A percentile compares a stretch with the other conserved stretches of the same genome.
These are phyloP conservation scores for Leptinotarsa haldemani DNA, from an alignment of 2,888 invertebrate genomes.

Conservation along the genomic window DNA sequence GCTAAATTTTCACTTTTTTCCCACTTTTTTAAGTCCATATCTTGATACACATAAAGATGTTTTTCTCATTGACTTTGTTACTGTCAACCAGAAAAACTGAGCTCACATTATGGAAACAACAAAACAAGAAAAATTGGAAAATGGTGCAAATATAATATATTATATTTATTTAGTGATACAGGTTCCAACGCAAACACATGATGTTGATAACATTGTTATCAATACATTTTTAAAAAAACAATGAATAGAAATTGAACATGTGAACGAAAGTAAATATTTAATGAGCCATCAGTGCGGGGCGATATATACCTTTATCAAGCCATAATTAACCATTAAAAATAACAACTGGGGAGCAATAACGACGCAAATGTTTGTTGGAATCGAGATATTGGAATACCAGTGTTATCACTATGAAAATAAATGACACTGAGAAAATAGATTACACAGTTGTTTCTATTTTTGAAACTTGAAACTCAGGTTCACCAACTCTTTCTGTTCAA, in stretches of 20 bases:
- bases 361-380: neutral
- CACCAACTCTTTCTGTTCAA: too few species aligned
- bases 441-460: neutral
- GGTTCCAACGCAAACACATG: constrained; percentile 1
- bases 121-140: neutral
- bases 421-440: neutral
- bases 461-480: too few species aligned
- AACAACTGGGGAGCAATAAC: neutral
- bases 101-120: neutral
- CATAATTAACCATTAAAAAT: neutral
- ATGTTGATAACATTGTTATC: constrained; percentile 6
- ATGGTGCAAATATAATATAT: neutral
- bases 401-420: neutral
- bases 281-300: neutral
- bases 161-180: constrained; percentile 2
- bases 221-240: neutral
- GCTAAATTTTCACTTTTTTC: too few species aligned
- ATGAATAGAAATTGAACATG: constrained; percentile 9
- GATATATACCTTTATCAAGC: constrained; percentile 1
- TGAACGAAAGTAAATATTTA: constrained; percentile 4
- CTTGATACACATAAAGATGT: too few species aligned
- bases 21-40: too few species aligned
- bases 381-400: neutral
- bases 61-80: too few species aligned
- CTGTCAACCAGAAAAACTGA: too few species aligned